phyloP scores from a whole-genome alignment of 2,797 vertebrate species.

The Chaetodon trifasciatus region DNA sequence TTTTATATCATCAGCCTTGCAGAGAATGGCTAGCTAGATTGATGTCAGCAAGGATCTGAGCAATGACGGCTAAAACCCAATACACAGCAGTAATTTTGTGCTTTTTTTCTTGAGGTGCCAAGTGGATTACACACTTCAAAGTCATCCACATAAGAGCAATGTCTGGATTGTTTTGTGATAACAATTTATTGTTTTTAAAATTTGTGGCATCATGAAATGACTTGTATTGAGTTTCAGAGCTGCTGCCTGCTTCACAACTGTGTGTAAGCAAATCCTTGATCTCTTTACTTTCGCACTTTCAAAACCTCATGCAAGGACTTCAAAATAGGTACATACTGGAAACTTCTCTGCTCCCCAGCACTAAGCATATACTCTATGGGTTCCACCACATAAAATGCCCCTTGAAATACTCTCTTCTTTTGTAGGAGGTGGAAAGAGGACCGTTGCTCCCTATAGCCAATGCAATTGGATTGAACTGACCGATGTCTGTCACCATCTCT shows the following conservation, averaged over 20 bases:
- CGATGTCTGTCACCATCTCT: too few species aligned
- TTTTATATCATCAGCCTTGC: too few species aligned
- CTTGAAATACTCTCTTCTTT: slow-evolving; percentile 50
- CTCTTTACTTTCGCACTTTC: slow-evolving; percentile 12
- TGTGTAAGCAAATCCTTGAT: slow-evolving; percentile 14
- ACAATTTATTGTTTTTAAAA: slow-evolving; percentile 26
- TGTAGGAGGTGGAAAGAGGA: slow-evolving; percentile 23
- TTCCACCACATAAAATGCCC: slow-evolving; percentile 22
- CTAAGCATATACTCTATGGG: slow-evolving; percentile 28
- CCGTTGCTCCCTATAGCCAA: not conserved
- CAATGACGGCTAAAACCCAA: too few species aligned
- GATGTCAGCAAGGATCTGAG: too few species aligned
- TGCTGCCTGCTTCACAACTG: not conserved
- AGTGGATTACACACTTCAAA: too few species aligned
- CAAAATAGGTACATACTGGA: slow-evolving; percentile 45
- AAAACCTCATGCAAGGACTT: slow-evolving; percentile 38
- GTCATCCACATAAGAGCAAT: slow-evolving; percentile 34
- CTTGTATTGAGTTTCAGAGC: slow-evolving; percentile 18
- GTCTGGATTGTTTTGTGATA: slow-evolving; percentile 19
- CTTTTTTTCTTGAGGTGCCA: too few species aligned
- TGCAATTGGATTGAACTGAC: too few species aligned
- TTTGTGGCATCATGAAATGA: too few species aligned
- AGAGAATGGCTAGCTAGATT: too few species aligned
- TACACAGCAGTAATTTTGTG: too few species aligned
- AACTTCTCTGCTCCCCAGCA: slow-evolving; percentile 31